Base-by-base conservation (phyloP, 1,140 invertebrate species). In the Dreissena polymorpha region DNA sequence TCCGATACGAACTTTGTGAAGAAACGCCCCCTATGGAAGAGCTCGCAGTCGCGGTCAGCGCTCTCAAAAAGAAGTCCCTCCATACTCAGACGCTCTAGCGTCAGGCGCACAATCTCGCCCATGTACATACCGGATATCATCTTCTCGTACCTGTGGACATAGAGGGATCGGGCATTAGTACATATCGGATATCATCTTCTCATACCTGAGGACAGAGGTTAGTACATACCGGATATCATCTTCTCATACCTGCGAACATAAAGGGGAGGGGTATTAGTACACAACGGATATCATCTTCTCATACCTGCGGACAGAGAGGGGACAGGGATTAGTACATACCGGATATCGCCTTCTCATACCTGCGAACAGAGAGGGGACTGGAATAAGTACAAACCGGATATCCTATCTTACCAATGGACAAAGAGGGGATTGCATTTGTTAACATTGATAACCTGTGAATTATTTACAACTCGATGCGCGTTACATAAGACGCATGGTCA, bases 1-100 rank as follows among this genome's bases (percentile, higher is more conserved):
- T 99, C 98, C 0, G 98, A 99, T 6, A 99, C 96, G 91, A 97
- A 99, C 95, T 99, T 99, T 0, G 98, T 99, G 92, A 97, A 97
- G 92, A 99, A 99, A 50, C 89, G 79, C 29, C 89, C 90, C 57
- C 88, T 83, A 39, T 89, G 89, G 71, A 95, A 96, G 12, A 99
- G 94, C 60, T 96, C 93, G 83, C 89, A 90, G 88, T 92, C 94
- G 91, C 88, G 90, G 91, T 91, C 92, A 60, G 90, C 83, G 21
- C 92, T 92, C 27, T 87, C 88, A 79, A 94, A 94, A 10, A 94
- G 81, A 21, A 93, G 88, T 6, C 91, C 91, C 76, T 93, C 91
- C 71, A 89, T 87, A 1, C 91, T 86, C 1, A 94, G 85, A 67
- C 94, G 83, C 70, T 94, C 91, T 18, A 94, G 84, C 7, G 92